Evolutionary conservation across 2,888 invertebrate species (phyloP), one percentile per base, ranked within the genome.

Genomic region (Aporophyla lueneburgensis): DNA sequence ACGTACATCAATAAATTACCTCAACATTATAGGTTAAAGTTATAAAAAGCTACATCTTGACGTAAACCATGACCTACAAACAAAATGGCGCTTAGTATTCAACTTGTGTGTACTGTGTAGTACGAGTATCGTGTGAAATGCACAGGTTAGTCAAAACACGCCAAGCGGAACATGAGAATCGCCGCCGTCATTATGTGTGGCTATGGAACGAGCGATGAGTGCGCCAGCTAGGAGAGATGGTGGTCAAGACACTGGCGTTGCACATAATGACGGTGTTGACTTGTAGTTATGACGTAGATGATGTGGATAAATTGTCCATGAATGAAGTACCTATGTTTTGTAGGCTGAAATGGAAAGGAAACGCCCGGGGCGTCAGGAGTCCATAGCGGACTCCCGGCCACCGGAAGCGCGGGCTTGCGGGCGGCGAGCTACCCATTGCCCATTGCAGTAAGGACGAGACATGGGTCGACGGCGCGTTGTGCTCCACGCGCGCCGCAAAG

Each of bases 61-160:
- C 58, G 70, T 65, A 80, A 85, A 77, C 89, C 91, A 78, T 92
- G 92, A 92, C 93, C 93, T 87, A 92, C 85, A 90, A 89, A 87
- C 54, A 76, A 82, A 89, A 89, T 83, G 83, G 83, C 80, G 76
- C 67, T 83, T 77, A 77, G 66, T 78, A 83, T 83, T 85, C 78
- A 73, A 80, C 76, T 68, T 83, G 80, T 49, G 46, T 69, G 40
- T 43, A 43, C 24, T 1, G 71, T 74, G 78, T 72, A 74, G 49
- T 80, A 56, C 46, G 74, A 65, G 56, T 53, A 74, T 80, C 90
- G 90, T 90, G 90, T 88, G 92, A 93, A 92, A 89, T 91, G 88
- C 85, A 89, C 78, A 70, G 59, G 51, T 74, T 62, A 86, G 85
- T 65, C 85, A 78, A 82, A 87, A 87, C 88, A 89, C 88, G 88